These are phyloP conservation scores for Psophia crepitans DNA, from an alignment of 2,113 vertebrate species.

Conservation along the genomic window DNA sequence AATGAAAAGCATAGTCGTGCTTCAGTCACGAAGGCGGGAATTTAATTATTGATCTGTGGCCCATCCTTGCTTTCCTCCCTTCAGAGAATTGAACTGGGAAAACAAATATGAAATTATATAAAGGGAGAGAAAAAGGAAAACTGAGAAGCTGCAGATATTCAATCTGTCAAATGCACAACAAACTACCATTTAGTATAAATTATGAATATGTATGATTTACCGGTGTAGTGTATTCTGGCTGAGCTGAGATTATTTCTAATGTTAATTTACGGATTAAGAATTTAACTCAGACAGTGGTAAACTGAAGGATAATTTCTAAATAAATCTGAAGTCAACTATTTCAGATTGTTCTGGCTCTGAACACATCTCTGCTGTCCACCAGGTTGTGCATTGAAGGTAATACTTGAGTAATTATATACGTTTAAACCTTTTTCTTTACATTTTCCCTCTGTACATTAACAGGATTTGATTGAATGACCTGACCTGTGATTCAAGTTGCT, in stretches of 20 bases:
- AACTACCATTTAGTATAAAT: neutral
- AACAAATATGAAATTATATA: neutral
- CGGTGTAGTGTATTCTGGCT: fast-evolving
- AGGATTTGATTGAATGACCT: neutral
- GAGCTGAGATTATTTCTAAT: neutral
- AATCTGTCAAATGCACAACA: neutral
- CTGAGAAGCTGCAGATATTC: neutral
- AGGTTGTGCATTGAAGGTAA: neutral
- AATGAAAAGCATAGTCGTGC: neutral
- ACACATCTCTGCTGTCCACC: neutral
- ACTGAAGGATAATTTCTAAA: neutral
- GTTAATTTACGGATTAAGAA: neutral
- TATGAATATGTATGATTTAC: neutral
- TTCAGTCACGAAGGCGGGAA: neutral
- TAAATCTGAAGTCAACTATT: neutral
- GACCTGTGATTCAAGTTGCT: neutral
- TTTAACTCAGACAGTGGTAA: neutral
- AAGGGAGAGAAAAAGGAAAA: neutral
- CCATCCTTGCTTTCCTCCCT: too few species aligned
- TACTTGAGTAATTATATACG: neutral
- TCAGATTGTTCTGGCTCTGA: neutral
- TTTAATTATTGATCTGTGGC: too few species aligned
- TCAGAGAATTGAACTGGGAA: neutral
- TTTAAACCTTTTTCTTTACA: neutral
- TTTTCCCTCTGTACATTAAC: neutral